phyloP scores from a whole-genome alignment of 2,888 invertebrate genomes.

The Meloe dianella region DNA sequence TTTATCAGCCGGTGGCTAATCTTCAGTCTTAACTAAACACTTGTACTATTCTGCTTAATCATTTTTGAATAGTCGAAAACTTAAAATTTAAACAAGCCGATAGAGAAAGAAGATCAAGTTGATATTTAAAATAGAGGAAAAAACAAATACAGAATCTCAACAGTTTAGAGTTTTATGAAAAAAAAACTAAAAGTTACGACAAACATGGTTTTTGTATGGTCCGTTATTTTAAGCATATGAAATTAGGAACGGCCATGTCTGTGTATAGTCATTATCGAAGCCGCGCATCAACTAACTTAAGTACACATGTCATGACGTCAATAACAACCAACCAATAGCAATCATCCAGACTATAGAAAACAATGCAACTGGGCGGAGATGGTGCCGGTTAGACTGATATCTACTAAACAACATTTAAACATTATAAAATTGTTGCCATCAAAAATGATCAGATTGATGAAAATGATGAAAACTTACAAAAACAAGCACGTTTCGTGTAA shows the following conservation, averaged over 20 bases:
- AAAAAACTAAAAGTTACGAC: neutral
- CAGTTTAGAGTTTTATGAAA: too few relatives aligned
- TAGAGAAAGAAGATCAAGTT: conserved; percentile 14
- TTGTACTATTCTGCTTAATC: conserved; percentile 32
- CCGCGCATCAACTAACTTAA: conserved; percentile 42
- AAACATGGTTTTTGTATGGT: conserved; percentile 18
- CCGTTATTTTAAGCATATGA: conserved; percentile 39
- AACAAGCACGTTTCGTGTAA: neutral
- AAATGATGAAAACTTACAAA: neutral
- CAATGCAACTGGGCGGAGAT: conserved; percentile 42
- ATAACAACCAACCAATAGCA: conserved; percentile 36
- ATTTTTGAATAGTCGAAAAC: conserved; percentile 8
- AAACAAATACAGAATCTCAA: too few relatives aligned
- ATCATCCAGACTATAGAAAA: conserved; percentile 34
- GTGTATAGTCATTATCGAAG: conserved; percentile 37
- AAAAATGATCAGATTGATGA: neutral
- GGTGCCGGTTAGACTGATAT: conserved; percentile 12
- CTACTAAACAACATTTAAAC: conserved; percentile 2
- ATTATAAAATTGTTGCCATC: neutral
- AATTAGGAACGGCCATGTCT: conserved; percentile 42
- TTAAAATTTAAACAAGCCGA: conserved; percentile 24
- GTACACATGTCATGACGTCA: conserved; percentile 44
- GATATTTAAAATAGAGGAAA: neutral
- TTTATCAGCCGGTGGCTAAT: conserved; percentile 22
- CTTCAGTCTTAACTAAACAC: conserved; percentile 18